Percentiles rank a stretch among this genome's conserved stretches.
phyloP scores from a whole-genome alignment of 2,113 vertebrate species.

The Perca flavescens region DNA sequence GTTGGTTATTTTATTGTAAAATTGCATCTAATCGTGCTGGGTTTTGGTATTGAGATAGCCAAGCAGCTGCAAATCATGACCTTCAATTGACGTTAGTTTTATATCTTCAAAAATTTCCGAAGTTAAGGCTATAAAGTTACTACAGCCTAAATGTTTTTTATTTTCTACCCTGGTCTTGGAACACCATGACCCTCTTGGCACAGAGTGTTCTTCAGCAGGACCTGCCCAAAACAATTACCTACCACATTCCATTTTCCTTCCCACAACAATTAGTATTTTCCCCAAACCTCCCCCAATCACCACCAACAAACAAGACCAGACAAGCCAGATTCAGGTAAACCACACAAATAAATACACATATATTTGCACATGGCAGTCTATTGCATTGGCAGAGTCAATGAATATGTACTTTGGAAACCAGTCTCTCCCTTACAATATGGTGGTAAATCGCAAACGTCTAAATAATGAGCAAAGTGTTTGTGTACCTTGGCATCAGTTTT shows the following conservation, averaged over 20 bases:
- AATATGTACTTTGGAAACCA: not conserved
- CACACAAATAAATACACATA: not conserved
- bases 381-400: too few species aligned
- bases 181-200: slow-evolving; percentile 28
- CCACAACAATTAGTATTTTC: slow-evolving; percentile 29
- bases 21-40: not conserved
- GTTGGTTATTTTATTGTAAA: not conserved
- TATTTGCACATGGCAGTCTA: not conserved
- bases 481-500: not conserved
- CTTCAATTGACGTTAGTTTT: not conserved
- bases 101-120: not conserved
- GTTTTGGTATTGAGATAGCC: not conserved
- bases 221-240: slow-evolving; percentile 32
- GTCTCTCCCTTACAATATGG: not conserved
- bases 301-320: slow-evolving; percentile 16
- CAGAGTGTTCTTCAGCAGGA: slow-evolving; percentile 13
- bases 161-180: slow-evolving; percentile 6
- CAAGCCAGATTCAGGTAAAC: slow-evolving; percentile 17
- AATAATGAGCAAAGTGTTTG: not conserved
- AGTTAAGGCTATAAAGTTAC: not conserved
- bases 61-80: slow-evolving; percentile 1
- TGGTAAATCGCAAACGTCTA: not conserved
- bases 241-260: slow-evolving; percentile 25
- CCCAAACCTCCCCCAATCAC: not conserved
- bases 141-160: slow-evolving; percentile 1